phyloP scores from a whole-genome alignment of 2,113 vertebrate species.

The Eulemur rufifrons region DNA sequence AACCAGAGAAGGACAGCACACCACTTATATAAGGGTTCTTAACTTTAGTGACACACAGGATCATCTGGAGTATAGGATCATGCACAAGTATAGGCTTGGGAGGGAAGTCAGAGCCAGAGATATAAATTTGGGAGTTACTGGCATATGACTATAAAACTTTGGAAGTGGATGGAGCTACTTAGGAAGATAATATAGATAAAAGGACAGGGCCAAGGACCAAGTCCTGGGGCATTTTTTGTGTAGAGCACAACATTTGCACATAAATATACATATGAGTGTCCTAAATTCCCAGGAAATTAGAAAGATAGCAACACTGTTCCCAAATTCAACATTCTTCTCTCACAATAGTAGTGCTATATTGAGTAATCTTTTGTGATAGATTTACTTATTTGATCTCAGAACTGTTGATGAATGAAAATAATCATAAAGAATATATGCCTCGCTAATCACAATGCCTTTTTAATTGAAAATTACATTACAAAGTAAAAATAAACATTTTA shows the following conservation, averaged over 20 bases:
- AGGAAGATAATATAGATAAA: not conserved
- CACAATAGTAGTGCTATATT: not conserved
- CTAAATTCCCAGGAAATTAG: not conserved
- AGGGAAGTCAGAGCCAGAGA: not conserved
- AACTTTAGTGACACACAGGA: not conserved
- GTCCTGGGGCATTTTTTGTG: not conserved
- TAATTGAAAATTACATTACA: not conserved
- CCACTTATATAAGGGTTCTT: not conserved
- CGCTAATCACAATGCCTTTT: not conserved
- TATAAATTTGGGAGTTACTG: not conserved
- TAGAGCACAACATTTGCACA: not conserved
- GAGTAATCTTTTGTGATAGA: conserved; percentile 5
- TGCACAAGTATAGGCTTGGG: not conserved
- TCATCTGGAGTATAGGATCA: not conserved
- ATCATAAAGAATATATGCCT: not conserved
- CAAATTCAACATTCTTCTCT: not conserved
- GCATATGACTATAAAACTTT: not conserved
- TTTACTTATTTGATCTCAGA: not conserved
- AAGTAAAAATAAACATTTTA: not conserved
- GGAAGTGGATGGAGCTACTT: not conserved
- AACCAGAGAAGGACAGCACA: not conserved
- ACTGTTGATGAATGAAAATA: not conserved
- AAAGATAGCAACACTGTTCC: not conserved
- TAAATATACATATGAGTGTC: not conserved
- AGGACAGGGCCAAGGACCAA: not conserved